Conservation (phyloP, 2,797 vertebrate genomes). For the Falco rusticolus region DNA sequence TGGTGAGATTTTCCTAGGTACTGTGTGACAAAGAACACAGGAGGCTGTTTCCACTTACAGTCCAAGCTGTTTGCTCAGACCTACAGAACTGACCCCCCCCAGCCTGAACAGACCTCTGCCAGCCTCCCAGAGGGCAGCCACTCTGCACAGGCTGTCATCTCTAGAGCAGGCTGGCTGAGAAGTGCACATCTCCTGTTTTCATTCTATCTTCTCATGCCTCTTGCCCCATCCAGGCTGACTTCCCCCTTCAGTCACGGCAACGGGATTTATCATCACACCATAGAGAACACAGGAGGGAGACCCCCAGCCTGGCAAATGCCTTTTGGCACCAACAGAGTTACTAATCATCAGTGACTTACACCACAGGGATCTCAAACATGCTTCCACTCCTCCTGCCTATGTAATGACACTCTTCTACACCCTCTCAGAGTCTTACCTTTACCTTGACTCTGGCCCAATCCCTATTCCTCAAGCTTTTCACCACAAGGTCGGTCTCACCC, state of each 20-base stretch:
- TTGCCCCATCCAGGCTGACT: background rate
- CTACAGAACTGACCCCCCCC: background rate
- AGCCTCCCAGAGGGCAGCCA: background rate
- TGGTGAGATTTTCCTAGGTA: background rate
- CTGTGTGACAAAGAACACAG: background rate
- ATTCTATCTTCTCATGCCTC: background rate
- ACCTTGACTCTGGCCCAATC: background rate
- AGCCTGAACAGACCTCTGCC: background rate
- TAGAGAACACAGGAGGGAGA: background rate
- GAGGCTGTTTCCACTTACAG: background rate
- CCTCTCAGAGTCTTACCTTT: background rate
- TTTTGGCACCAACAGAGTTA: background rate
- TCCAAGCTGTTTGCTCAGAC: background rate
- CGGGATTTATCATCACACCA: background rate
- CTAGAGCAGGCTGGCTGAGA: background rate
- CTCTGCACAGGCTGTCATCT: background rate
- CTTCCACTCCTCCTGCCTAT: background rate
- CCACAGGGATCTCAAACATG: background rate
- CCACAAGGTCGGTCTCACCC: background rate
- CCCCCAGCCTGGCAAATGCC: background rate
- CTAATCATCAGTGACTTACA: background rate
- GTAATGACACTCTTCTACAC: accelerated
- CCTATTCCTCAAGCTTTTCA: background rate
- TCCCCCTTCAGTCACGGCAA: background rate
- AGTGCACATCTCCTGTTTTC: background rate